Evolutionary conservation across 2,888 invertebrate species (phyloP).

Genomic region (Drosophila mimetica): DNA sequence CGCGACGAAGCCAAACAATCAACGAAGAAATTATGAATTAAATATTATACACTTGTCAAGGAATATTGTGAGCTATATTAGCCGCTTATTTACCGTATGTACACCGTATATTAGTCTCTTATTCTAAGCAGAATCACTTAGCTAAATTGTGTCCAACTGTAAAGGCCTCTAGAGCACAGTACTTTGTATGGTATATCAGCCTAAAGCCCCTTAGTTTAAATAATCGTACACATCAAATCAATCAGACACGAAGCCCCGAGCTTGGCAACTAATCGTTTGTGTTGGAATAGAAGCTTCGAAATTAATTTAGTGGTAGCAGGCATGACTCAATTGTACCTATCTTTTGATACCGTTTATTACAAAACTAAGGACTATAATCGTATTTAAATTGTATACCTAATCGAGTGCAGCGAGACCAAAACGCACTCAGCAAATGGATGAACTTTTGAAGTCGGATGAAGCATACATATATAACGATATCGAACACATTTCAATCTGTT

Average conservation of each 20-base stretch:
- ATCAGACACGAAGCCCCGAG: slow-evolving; percentile 25
- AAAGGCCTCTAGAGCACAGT: slow-evolving; percentile 49
- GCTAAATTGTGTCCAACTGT: slow-evolving; percentile 68
- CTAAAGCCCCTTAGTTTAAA: slow-evolving; percentile 57
- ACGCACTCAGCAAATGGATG: slow-evolving; percentile 46
- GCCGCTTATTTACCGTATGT: slow-evolving; percentile 60
- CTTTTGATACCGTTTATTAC: slow-evolving; percentile 82
- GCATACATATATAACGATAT: slow-evolving; percentile 37
- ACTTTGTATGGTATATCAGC: slow-evolving; percentile 45
- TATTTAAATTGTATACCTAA: slow-evolving; percentile 59
- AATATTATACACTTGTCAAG: slow-evolving; percentile 37
- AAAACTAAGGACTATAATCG: slow-evolving; percentile 81
- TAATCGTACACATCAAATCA: slow-evolving; percentile 28
- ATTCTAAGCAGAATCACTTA: slow-evolving; percentile 51
- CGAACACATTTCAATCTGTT: slow-evolving; percentile 55
- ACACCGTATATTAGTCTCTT: slow-evolving; percentile 47
- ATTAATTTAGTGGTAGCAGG: slow-evolving; percentile 71
- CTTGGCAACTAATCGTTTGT: slow-evolving; percentile 40
- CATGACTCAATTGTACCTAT: slow-evolving; percentile 80
- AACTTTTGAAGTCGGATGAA: slow-evolving; percentile 29
- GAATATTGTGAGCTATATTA: slow-evolving; percentile 71
- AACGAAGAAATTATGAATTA: slow-evolving; percentile 67
- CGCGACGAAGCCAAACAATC: slow-evolving; percentile 71
- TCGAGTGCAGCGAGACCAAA: slow-evolving; percentile 63
- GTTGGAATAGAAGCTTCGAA: slow-evolving; percentile 48